Conservation (phyloP, 1,140 invertebrate genomes). For the Micrasema minimum region DNA sequence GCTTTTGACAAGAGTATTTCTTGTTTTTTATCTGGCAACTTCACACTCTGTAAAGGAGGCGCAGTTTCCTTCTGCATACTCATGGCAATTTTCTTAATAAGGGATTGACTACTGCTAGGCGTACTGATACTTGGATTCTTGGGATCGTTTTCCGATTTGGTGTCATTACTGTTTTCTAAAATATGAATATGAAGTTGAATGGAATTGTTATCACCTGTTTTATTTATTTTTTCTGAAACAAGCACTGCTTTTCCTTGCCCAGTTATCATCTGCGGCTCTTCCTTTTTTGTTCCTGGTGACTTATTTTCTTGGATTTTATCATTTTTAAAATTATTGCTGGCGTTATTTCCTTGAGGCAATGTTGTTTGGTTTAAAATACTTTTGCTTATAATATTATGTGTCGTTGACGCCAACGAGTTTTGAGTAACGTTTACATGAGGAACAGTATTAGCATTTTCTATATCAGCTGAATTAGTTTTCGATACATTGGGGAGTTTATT, state of each 20-base stretch:
- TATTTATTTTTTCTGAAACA: neutral
- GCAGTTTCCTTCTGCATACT: too few relatives aligned
- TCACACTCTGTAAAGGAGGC: too few relatives aligned
- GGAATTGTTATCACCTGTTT: neutral
- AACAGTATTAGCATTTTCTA: too few relatives aligned
- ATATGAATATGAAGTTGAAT: too few relatives aligned
- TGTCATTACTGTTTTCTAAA: too few relatives aligned
- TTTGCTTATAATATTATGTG: too few relatives aligned
- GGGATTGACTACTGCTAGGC: too few relatives aligned
- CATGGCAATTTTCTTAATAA: too few relatives aligned
- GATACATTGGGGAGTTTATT: neutral
- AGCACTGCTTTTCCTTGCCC: neutral
- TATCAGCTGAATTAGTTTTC: neutral
- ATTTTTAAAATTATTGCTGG: constrained; percentile 3
- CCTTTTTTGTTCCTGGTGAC: neutral
- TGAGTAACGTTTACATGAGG: too few relatives aligned
- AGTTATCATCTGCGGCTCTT: neutral
- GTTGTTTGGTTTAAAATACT: neutral
- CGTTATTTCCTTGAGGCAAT: neutral
- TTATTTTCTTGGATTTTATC: neutral
- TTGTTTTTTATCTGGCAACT: too few relatives aligned
- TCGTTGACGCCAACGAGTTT: too few relatives aligned
- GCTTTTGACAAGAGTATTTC: too few relatives aligned
- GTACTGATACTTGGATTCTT: neutral
- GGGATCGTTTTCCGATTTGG: neutral